Conservation (phyloP, 1,140 invertebrate species). For the Drosophila asahinai region DNA sequence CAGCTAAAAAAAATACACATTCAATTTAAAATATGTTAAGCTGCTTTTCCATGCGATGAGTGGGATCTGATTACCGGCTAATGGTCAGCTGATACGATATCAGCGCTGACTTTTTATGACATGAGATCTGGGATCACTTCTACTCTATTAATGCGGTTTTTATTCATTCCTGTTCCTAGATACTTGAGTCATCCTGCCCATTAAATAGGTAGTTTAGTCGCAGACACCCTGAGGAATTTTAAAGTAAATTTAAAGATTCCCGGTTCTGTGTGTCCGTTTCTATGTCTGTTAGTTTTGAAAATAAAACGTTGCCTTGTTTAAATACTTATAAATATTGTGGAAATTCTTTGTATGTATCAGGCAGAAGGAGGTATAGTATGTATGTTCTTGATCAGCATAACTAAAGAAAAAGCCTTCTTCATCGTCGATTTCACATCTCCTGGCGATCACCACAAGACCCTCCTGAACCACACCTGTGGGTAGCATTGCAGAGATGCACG, state of each 20-base stretch:
- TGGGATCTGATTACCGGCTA: slow-evolving; percentile 26
- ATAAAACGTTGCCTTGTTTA: no score
- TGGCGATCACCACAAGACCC: background rate
- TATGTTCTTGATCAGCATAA: no score
- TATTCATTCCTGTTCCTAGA: background rate
- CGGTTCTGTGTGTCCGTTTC: no score
- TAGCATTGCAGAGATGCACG: background rate
- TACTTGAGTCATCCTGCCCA: background rate
- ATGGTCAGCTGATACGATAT: slow-evolving; percentile 20
- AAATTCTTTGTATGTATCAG: no score
- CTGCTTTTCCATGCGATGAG: slow-evolving; percentile 10
- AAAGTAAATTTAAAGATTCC: no score
- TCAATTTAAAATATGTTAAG: slow-evolving; percentile 18
- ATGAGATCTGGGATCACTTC: slow-evolving; percentile 6
- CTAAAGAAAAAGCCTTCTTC: background rate
- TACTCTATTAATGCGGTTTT: slow-evolving; percentile 11
- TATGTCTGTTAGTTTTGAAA: no score
- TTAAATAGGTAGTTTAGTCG: background rate
- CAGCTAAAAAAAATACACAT: slow-evolving; percentile 24
- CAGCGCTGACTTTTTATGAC: slow-evolving; percentile 15
- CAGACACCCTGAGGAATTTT: no score
- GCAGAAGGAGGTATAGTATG: no score
- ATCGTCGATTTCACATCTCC: background rate
- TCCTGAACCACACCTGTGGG: background rate
- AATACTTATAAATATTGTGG: no score